Conservation (phyloP, 2,113 vertebrate species). For the Passer domesticus region DNA sequence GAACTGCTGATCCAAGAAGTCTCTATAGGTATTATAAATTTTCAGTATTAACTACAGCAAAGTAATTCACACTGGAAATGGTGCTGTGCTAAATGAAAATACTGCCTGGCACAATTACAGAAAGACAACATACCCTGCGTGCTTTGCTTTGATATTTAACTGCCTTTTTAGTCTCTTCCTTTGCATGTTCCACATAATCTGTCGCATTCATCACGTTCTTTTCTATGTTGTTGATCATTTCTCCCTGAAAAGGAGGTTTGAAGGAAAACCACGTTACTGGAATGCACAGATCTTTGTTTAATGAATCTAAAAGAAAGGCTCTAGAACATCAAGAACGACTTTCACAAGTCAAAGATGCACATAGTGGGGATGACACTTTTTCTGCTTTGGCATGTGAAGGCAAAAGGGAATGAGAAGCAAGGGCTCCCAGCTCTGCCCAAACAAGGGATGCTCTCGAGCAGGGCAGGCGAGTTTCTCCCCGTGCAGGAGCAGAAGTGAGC, state of each 20-base stretch:
- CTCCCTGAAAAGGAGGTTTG: constrained; percentile 78
- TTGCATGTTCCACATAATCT: constrained; percentile 87
- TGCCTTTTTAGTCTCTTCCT: constrained; percentile 93
- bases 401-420: background rate
- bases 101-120: background rate
- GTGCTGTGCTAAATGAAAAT: background rate
- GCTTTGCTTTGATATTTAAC: constrained; percentile 91
- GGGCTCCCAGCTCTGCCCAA: background rate
- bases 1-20: background rate
- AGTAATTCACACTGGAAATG: background rate
- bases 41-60: background rate
- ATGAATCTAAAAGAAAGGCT: background rate
- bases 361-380: no score
- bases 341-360: background rate
- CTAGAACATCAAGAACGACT: fast-evolving
- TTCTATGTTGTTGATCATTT: constrained; percentile 96
- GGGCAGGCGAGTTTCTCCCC: background rate
- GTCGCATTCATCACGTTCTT: constrained; percentile 85
- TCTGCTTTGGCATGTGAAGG: background rate
- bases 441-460: background rate
- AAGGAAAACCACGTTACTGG: background rate
- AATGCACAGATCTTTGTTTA: background rate
- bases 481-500: background rate
- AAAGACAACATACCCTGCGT: constrained; percentile 79
- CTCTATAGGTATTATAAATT: background rate